These are phyloP conservation scores for Drosophila lacicola DNA, from an alignment of 2,888 invertebrate genomes.

Conservation along the genomic window DNA sequence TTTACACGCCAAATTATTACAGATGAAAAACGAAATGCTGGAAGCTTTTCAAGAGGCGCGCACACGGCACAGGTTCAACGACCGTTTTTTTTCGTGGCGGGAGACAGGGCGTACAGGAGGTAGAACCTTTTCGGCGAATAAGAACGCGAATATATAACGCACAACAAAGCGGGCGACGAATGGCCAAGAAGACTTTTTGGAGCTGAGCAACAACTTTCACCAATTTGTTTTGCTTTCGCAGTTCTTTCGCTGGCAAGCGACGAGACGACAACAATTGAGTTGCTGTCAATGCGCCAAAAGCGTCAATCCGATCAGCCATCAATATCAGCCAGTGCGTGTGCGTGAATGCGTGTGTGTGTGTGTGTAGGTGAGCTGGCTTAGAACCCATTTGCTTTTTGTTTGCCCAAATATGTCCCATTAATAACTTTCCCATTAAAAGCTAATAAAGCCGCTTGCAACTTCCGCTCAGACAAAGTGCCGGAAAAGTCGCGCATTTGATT, in stretches of 20 bases:
- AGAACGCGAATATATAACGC: slow-evolving; percentile 71
- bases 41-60: slow-evolving; percentile 11
- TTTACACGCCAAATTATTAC: slow-evolving; percentile 80
- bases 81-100: slow-evolving; percentile 75
- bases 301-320: slow-evolving; percentile 59
- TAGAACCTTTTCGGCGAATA: slow-evolving; percentile 72
- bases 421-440: slow-evolving; percentile 78
- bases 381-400: slow-evolving; percentile 41
- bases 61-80: slow-evolving; percentile 62
- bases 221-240: slow-evolving; percentile 84
- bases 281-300: slow-evolving; percentile 68
- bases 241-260: slow-evolving; percentile 60
- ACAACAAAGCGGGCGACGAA: slow-evolving; percentile 65
- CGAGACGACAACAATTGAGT: slow-evolving; percentile 72
- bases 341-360: slow-evolving; percentile 4
- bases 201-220: slow-evolving; percentile 82
- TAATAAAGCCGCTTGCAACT: slow-evolving; percentile 72
- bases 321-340: slow-evolving; percentile 21
- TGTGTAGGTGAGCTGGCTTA: slow-evolving; percentile 36
- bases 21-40: slow-evolving; percentile 69
- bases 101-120: slow-evolving; percentile 19
- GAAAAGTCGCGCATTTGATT: slow-evolving; percentile 69
- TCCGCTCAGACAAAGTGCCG: slow-evolving; percentile 60
- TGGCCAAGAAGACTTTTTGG: slow-evolving; percentile 61
- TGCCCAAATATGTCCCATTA: slow-evolving; percentile 56